phyloP scores from a whole-genome alignment of 2,113 vertebrate species.

The Genyomyrus donnyi region DNA sequence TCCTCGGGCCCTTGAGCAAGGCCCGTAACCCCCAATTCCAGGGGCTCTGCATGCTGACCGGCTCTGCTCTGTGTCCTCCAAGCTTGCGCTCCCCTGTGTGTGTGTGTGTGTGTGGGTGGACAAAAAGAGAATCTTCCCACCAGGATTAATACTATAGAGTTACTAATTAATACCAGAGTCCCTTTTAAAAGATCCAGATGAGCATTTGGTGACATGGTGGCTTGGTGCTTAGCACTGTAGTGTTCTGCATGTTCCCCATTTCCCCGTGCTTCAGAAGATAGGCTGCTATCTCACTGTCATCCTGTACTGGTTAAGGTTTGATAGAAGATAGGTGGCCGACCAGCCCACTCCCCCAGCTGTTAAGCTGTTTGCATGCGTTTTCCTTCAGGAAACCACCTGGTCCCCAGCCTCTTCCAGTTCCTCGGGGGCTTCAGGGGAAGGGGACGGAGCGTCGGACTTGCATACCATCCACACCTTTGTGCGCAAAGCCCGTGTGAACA shows the following conservation, averaged over 20 bases:
- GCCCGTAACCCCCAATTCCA: not conserved
- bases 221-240: not conserved
- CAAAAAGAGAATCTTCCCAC: not conserved
- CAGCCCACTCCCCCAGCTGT: not conserved
- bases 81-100: not conserved
- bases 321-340: not conserved
- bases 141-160: not conserved
- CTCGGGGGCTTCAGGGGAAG: slow-evolving; percentile 66
- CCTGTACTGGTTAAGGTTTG: not conserved
- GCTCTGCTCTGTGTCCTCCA: not conserved
- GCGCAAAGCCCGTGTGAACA: slow-evolving; percentile 79
- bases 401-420: slow-evolving; percentile 79
- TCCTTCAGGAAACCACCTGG: slow-evolving; percentile 74
- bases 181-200: too few relatives aligned
- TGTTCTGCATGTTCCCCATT: not conserved
- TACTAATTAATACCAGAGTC: too few relatives aligned
- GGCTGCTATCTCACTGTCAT: not conserved
- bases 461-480: slow-evolving; percentile 88
- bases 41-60: not conserved
- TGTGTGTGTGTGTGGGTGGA: too few relatives aligned
- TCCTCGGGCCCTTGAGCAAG: not conserved
- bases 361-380: not conserved
- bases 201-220: too few relatives aligned
- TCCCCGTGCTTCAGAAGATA: not conserved
- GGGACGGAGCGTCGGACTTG: slow-evolving; percentile 70